A percentile compares a stretch with the other conserved stretches of the same genome.
Conservation (phyloP, 2,888 invertebrate genomes). For the Acleris emargana region DNA sequence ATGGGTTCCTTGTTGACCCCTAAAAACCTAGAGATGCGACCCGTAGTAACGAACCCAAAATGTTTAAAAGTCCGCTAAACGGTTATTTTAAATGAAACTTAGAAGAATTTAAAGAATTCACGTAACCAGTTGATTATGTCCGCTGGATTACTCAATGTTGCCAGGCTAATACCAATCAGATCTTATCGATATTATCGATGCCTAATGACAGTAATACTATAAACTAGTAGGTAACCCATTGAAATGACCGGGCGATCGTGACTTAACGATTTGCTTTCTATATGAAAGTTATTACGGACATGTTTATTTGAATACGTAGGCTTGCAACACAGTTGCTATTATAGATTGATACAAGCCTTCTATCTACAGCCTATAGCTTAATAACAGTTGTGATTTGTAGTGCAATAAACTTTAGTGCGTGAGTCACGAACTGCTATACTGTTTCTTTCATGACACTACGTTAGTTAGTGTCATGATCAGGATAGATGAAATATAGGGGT, state of each 20-base stretch:
- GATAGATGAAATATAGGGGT: conserved; percentile 9
- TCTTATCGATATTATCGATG: conserved; percentile 48
- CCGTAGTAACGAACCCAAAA: too few species aligned
- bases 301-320: conserved; percentile 79
- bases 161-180: conserved; percentile 42
- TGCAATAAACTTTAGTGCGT: conserved; percentile 64
- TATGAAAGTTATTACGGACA: conserved; percentile 78
- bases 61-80: too few species aligned
- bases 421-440: conserved; percentile 21
- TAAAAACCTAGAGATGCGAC: too few species aligned
- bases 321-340: conserved; percentile 70
- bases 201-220: conserved; percentile 53
- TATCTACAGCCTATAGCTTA: conserved; percentile 33
- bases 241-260: conserved; percentile 67
- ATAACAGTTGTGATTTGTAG: conserved; percentile 62
- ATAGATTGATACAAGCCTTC: conserved; percentile 42
- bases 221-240: conserved; percentile 44
- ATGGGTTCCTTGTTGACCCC: too few species aligned
- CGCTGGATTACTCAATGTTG: conserved; percentile 15
- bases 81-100: not conserved
- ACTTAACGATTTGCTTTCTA: conserved; percentile 78
- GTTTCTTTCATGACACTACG: not conserved
- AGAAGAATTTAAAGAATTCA: not conserved
- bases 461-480: too few species aligned
- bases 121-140: not conserved